phyloP scores from a whole-genome alignment of 2,113 vertebrate species.

The Platycercus adscitus region DNA sequence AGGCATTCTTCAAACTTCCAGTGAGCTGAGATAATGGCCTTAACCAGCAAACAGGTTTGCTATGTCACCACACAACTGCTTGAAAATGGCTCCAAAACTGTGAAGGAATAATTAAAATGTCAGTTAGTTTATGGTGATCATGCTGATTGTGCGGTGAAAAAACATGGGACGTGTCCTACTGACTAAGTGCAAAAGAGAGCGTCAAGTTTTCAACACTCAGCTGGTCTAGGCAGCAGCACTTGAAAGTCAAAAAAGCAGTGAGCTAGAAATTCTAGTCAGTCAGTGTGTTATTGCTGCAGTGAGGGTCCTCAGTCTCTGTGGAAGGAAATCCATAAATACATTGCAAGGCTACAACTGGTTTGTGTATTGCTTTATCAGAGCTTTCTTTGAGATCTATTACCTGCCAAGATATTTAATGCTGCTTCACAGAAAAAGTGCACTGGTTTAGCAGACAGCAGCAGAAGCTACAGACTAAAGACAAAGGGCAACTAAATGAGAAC shows the following conservation, averaged over 20 bases:
- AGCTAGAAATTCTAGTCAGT: neutral
- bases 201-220: neutral
- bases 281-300: neutral
- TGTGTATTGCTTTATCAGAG: neutral
- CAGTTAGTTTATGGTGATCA: neutral
- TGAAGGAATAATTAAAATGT: neutral
- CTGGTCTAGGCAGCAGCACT: neutral
- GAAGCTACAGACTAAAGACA: neutral
- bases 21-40: neutral
- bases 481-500: neutral
- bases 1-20: neutral
- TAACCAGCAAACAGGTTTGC: neutral
- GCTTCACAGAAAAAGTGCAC: neutral
- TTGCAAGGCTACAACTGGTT: neutral
- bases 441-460: neutral
- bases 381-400: neutral
- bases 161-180: neutral
- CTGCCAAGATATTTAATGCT: neutral
- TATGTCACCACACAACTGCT: neutral
- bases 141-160: neutral
- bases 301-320: neutral
- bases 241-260: neutral
- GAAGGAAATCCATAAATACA: neutral
- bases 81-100: neutral
- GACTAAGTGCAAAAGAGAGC: neutral